Base-by-base conservation (phyloP, 2,888 invertebrate species). In the Caenorhabditis imperialis region DNA sequence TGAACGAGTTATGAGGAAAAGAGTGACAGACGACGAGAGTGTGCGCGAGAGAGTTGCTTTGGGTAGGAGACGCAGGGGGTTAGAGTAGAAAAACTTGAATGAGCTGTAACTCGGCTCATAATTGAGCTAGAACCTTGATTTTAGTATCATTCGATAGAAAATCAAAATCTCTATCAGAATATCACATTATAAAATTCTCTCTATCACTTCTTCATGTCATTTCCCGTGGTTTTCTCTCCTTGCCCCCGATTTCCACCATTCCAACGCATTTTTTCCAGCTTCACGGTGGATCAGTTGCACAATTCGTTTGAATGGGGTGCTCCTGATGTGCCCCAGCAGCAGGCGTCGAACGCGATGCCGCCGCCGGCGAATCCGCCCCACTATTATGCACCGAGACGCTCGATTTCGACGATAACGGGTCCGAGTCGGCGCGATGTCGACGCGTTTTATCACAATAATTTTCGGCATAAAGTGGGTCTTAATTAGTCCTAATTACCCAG, bases 361-460 rank as follows among this genome's bases (percentile, higher is more conserved):
- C 70, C 60, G 45, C 70, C 70, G 6, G 47, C 54, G 10, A 42
- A 71, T 38, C 71, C 61, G 16, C 62, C 50, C 12, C 55, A 55
- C 20, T 51, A 62, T 45, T 73, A 50, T 54, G 53, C 73, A 33
- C 76, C 72, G 14, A 38, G 78, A 57, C 40, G 79, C 30, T 77
- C 76, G 1, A 77, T 77, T 23, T 79, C 79, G 10, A 79, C 79
- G 3, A 70, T 75, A 23, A 71, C 70, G n/a, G 58, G 60, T 1
- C 79, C 76, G 5, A 67, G 45, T 55, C 42, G 63, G 23, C 61
- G 77, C 22, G 63, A 77, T 40, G 60, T 77, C 16, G 54, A 70
- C 40, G 54, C 57, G 3, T 77, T 74, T 53, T 77, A 77, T 73
- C 77, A 71, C 45, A 38, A 69, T 27, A 57, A 69, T 25, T 75